These are phyloP conservation scores for Paralinhomoeus sp. DNA, from an alignment of 2,888 invertebrate species.

Conservation along the genomic window DNA sequence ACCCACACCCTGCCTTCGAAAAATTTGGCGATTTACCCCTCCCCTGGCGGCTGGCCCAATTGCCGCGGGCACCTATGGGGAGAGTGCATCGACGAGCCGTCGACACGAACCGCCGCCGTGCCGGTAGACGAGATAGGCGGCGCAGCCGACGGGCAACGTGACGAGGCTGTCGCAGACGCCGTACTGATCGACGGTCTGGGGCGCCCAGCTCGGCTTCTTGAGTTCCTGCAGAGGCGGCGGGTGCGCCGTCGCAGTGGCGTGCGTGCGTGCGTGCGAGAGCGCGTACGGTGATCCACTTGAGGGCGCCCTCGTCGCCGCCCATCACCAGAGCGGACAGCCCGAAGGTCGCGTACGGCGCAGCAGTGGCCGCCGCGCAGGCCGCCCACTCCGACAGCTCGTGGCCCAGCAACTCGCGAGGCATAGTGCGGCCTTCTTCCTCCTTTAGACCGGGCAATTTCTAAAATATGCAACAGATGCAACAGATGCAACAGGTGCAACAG, in stretches of 20 bases:
- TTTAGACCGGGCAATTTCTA: too few relatives aligned
- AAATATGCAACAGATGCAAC: too few relatives aligned
- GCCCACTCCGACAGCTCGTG: constrained; percentile 12
- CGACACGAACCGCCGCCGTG: constrained; percentile 19
- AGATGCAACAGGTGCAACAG: too few relatives aligned
- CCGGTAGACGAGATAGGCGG: constrained; percentile 19
- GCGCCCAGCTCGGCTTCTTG: constrained; percentile 15
- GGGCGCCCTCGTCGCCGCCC: constrained; percentile 8
- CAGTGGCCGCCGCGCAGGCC: constrained; percentile 12
- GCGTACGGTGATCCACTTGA: constrained; percentile 12
- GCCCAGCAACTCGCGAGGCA: too few relatives aligned
- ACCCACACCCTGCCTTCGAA: too few relatives aligned
- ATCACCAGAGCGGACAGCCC: constrained; percentile 10
- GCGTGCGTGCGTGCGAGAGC: too few relatives aligned
- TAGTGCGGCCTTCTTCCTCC: too few relatives aligned
- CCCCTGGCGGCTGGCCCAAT: too few relatives aligned
- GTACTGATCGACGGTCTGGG: constrained; percentile 12
- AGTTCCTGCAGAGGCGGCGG: constrained; percentile 10
- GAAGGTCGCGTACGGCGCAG: constrained; percentile 14
- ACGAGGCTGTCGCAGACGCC: constrained; percentile 13
- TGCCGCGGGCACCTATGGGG: too few relatives aligned
- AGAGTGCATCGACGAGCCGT: too few relatives aligned
- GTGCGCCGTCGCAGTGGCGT: too few relatives aligned
- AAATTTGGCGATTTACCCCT: too few relatives aligned
- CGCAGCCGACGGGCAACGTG: constrained; percentile 17